Evolutionary conservation across 2,888 invertebrate genomes (phyloP).

Genomic region (Drosophila demipolita): DNA sequence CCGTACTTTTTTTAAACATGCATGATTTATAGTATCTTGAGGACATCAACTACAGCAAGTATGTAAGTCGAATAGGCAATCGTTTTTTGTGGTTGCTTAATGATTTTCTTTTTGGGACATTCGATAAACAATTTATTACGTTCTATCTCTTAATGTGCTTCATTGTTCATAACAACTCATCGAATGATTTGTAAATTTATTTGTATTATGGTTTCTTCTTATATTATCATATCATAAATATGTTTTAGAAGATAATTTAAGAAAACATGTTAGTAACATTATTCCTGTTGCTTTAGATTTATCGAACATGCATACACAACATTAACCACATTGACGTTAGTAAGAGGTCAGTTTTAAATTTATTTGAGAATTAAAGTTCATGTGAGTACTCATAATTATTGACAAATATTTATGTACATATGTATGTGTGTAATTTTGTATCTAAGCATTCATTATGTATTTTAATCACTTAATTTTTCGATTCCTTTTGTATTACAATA

Average conservation of each 20-base stretch:
- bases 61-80: constrained; percentile 49
- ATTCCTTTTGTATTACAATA: constrained; percentile 12
- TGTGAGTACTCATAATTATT: constrained; percentile 4
- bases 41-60: constrained; percentile 62
- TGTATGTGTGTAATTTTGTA: constrained; percentile 6
- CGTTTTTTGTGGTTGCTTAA: constrained; percentile 17
- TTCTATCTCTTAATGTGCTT: constrained; percentile 20
- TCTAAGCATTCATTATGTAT: neutral
- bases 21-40: constrained; percentile 41
- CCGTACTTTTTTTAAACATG: constrained; percentile 46
- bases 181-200: constrained; percentile 34
- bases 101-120: constrained; percentile 13
- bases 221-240: constrained; percentile 35
- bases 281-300: constrained; percentile 22
- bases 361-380: constrained; percentile 1
- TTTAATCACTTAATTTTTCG: constrained; percentile 1
- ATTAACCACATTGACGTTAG: constrained; percentile 28
- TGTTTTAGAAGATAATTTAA: constrained; percentile 40
- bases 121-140: constrained; percentile 36
- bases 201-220: constrained; percentile 25
- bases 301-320: constrained; percentile 51
- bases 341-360: constrained; percentile 18
- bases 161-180: constrained; percentile 39
- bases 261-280: constrained; percentile 51
- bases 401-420: constrained; percentile 23